Conservation (phyloP, 2,888 invertebrate genomes). For the Scaptomyza tumidula region DNA sequence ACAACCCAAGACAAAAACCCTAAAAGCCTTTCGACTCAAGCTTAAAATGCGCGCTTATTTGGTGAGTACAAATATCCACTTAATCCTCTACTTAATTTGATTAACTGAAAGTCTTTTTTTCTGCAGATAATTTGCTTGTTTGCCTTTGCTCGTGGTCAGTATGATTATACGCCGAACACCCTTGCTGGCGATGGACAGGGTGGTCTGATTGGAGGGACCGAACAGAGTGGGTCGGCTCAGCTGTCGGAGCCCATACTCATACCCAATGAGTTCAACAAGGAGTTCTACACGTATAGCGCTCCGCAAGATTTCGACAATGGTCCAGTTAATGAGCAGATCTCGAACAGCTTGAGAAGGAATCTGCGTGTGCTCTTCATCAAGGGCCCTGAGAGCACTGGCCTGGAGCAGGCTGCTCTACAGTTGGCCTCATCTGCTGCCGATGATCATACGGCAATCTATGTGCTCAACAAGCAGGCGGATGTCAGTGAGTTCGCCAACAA, state of each 20-base stretch:
- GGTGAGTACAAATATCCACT: slow-evolving; percentile 52
- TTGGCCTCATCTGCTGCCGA: slow-evolving; percentile 74
- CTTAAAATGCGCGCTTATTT: slow-evolving; percentile 74
- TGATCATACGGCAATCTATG: slow-evolving; percentile 81
- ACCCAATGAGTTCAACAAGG: slow-evolving; percentile 66
- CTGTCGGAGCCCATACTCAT: slow-evolving; percentile 51
- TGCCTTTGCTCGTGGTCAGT: slow-evolving; percentile 70
- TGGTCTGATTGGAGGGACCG: slow-evolving; percentile 31
- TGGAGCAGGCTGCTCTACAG: slow-evolving; percentile 79
- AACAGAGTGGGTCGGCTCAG: slow-evolving; percentile 48
- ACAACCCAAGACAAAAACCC: slow-evolving; percentile 23
- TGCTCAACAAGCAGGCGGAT: slow-evolving; percentile 81
- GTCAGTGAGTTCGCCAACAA: slow-evolving; percentile 71
- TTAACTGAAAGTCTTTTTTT: too few relatives aligned
- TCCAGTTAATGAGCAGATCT: slow-evolving; percentile 56
- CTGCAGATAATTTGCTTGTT: slow-evolving; percentile 70
- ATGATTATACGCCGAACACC: slow-evolving; percentile 63
- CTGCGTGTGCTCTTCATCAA: slow-evolving; percentile 83
- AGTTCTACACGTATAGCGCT: slow-evolving; percentile 79
- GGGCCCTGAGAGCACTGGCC: slow-evolving; percentile 80
- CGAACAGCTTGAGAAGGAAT: slow-evolving; percentile 67
- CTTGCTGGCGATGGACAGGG: slow-evolving; percentile 58
- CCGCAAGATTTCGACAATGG: slow-evolving; percentile 78
- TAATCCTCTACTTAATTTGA: slow-evolving; percentile 3
- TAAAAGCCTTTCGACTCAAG: slow-evolving; percentile 46